Evolutionary conservation across 2,888 invertebrate genomes (phyloP).

Genomic region (Yponomeuta plumbellus): DNA sequence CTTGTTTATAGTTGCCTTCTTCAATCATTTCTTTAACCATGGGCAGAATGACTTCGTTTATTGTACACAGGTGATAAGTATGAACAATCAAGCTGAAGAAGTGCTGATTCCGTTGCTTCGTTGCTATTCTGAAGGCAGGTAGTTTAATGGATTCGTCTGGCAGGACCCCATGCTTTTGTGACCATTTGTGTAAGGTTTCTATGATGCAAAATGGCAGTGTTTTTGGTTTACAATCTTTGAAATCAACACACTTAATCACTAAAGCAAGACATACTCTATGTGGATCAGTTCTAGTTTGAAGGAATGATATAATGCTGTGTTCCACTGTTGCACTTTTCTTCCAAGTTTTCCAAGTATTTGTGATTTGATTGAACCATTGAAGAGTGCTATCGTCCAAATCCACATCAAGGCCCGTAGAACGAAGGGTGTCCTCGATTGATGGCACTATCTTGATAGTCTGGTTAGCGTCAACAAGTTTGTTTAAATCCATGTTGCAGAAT

Average conservation of each 20-base stretch:
- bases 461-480: conserved; percentile 46
- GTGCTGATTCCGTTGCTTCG: conserved; percentile 79
- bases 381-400: conserved; percentile 53
- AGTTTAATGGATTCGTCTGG: conserved; percentile 77
- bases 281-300: conserved; percentile 72
- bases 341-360: conserved; percentile 66
- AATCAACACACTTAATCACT: conserved; percentile 78
- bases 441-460: conserved; percentile 68
- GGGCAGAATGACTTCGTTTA: conserved; percentile 79
- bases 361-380: conserved; percentile 62
- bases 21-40: conserved; percentile 73
- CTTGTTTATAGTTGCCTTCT: conserved; percentile 81
- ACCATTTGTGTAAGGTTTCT: conserved; percentile 77
- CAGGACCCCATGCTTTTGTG: conserved; percentile 42
- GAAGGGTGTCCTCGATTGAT: conserved; percentile 60
- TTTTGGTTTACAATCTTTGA: conserved; percentile 78
- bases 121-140: conserved; percentile 83
- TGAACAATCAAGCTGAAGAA: conserved; percentile 80
- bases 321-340: conserved; percentile 74
- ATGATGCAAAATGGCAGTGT: conserved; percentile 79
- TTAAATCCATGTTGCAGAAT: conserved; percentile 36
- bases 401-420: conserved; percentile 54
- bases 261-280: conserved; percentile 77
- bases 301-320: conserved; percentile 64
- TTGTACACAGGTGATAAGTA: conserved; percentile 78